Percentiles rank a stretch among this genome's conserved stretches.
Evolutionary conservation across 2,113 vertebrate species (phyloP).

Genomic region (Eudorcas thomsonii): DNA sequence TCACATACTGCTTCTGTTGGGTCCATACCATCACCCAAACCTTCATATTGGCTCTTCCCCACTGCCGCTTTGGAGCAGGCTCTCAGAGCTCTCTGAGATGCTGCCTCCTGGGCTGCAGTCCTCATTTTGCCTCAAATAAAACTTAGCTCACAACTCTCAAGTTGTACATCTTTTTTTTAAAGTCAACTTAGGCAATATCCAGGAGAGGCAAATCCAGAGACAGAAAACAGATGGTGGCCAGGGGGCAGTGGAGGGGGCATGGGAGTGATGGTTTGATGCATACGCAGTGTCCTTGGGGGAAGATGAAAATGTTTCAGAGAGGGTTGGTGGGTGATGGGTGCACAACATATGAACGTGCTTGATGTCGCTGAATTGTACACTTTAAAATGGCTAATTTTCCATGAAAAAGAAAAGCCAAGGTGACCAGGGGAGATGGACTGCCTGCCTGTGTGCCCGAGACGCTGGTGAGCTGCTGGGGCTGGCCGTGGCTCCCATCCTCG

Average conservation of each 20-base stretch:
- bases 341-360: accelerated
- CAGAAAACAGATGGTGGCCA: neutral
- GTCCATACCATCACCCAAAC: neutral
- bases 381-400: neutral
- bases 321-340: accelerated
- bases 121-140: neutral
- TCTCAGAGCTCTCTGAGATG: neutral
- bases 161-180: neutral
- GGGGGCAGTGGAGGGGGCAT: accelerated
- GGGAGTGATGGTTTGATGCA: accelerated
- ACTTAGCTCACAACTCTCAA: neutral
- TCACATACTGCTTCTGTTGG: neutral
- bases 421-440: accelerated
- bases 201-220: neutral
- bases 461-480: neutral
- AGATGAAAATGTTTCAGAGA: too few species aligned
- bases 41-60: neutral
- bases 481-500: accelerated
- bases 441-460: accelerated
- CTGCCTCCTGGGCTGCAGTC: neutral
- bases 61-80: neutral
- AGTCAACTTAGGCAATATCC: neutral
- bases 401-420: neutral
- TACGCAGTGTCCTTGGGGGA: accelerated
- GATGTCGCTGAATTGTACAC: too few species aligned